phyloP scores from a whole-genome alignment of 2,113 vertebrate genomes.

The Prochilodus magdalenae region DNA sequence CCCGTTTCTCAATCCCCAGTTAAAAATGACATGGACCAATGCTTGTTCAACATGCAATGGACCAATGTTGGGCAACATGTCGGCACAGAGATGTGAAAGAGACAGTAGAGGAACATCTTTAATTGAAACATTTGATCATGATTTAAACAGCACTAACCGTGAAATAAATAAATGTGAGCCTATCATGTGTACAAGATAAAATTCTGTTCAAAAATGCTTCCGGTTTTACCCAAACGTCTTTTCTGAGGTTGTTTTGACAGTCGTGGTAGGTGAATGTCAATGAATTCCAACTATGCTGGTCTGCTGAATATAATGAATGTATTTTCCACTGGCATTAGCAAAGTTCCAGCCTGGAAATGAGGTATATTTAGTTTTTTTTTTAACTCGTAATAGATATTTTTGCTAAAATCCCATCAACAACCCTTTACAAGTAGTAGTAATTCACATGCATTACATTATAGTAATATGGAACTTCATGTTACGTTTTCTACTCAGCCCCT shows the following conservation, averaged over 20 bases:
- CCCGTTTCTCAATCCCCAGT: not conserved
- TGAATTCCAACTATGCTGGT: slow-evolving; percentile 2
- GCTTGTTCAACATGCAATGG: too few species aligned
- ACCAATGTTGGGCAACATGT: not conserved
- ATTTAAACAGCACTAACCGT: slow-evolving; percentile 97
- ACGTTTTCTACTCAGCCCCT: not conserved
- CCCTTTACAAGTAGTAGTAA: slow-evolving; percentile 8
- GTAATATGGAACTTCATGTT: not conserved
- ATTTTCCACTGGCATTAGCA: slow-evolving; percentile 39
- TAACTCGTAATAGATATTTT: not conserved
- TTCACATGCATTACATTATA: slow-evolving; percentile 13
- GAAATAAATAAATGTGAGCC: slow-evolving; percentile 97
- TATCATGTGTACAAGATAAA: slow-evolving; percentile 42
- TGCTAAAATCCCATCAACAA: not conserved
- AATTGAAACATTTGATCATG: slow-evolving; percentile 79
- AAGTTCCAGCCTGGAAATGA: slow-evolving; percentile 81
- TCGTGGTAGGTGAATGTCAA: slow-evolving; percentile 78
- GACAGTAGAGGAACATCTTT: slow-evolving; percentile 73
- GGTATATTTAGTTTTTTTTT: slow-evolving; percentile 77
- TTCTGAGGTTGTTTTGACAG: slow-evolving; percentile 78
- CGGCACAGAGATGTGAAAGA: not conserved
- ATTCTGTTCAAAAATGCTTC: slow-evolving; percentile 83
- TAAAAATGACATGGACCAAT: too few species aligned
- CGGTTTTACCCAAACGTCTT: slow-evolving; percentile 79
- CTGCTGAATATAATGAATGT: slow-evolving; percentile 73